Conservation (phyloP, 1,140 invertebrate species). For the Dryas iulia region DNA sequence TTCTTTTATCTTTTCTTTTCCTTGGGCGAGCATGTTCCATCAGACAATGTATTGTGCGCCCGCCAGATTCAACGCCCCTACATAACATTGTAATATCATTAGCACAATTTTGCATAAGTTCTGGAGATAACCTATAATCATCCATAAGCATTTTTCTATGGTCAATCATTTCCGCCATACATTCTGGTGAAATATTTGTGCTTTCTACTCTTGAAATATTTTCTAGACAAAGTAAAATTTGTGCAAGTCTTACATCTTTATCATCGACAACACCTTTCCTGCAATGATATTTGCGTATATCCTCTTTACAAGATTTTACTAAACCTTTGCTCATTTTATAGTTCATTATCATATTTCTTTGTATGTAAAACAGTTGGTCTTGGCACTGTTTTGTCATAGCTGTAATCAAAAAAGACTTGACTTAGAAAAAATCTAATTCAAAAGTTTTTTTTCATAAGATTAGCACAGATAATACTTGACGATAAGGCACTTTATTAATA, state of each 20-base stretch:
- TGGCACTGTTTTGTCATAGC: slow-evolving; percentile 87
- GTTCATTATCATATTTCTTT: slow-evolving; percentile 94
- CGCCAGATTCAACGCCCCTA: slow-evolving; percentile 87
- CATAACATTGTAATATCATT: slow-evolving; percentile 91
- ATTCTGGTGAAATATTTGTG: slow-evolving; percentile 86
- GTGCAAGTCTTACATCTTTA: slow-evolving; percentile 91
- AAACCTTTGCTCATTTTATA: slow-evolving; percentile 94
- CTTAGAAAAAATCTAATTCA: too few species aligned
- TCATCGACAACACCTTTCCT: slow-evolving; percentile 88
- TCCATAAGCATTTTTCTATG: slow-evolving; percentile 95
- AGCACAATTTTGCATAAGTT: slow-evolving; percentile 93
- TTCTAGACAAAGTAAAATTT: slow-evolving; percentile 96
- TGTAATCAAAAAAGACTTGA: slow-evolving; percentile 45
- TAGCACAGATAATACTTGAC: too few species aligned
- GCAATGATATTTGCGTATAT: slow-evolving; percentile 92
- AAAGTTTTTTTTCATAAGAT: too few species aligned
- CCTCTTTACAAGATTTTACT: slow-evolving; percentile 92
- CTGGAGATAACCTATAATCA: slow-evolving; percentile 95
- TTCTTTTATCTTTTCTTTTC: slow-evolving; percentile 81
- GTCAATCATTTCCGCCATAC: slow-evolving; percentile 93
- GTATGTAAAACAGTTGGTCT: slow-evolving; percentile 90
- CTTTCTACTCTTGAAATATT: slow-evolving; percentile 88
- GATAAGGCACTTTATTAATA: too few species aligned
- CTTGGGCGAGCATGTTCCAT: slow-evolving; percentile 92
- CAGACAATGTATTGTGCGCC: slow-evolving; percentile 96